Evolutionary conservation across 2,797 vertebrate species (phyloP).

Genomic region (Leptodactylus fallax): DNA sequence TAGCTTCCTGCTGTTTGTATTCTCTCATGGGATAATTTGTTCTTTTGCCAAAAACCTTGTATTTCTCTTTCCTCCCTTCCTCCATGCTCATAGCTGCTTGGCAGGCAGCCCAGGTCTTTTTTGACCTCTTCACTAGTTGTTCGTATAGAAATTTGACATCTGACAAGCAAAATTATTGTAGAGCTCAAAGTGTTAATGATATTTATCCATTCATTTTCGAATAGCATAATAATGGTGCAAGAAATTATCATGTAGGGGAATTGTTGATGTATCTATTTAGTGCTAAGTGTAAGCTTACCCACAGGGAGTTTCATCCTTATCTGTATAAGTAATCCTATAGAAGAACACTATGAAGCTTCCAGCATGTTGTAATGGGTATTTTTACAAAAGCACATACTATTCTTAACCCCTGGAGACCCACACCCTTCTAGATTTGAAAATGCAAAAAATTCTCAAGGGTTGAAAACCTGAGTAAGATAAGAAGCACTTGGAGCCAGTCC

Average conservation of each 20-base stretch:
- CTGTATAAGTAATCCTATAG: background rate
- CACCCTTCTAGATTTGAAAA: no score
- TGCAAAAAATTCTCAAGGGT: no score
- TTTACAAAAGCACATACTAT: no score
- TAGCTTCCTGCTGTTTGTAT: slow-evolving; percentile 11
- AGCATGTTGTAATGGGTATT: no score
- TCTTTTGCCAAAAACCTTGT: slow-evolving; percentile 25
- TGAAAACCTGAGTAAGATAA: no score
- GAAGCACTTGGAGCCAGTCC: no score
- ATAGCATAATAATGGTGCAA: background rate
- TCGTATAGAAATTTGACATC: slow-evolving; percentile 22
- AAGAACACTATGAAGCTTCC: no score
- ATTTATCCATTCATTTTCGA: slow-evolving; percentile 11
- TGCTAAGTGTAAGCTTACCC: background rate
- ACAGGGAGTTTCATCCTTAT: background rate
- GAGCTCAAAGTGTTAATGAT: background rate
- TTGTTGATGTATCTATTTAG: background rate
- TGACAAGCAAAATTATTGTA: slow-evolving; percentile 28
- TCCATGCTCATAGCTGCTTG: slow-evolving; percentile 7
- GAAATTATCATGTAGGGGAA: background rate
- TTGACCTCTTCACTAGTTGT: slow-evolving; percentile 9
- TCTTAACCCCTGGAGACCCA: no score
- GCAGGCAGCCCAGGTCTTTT: slow-evolving; percentile 22
- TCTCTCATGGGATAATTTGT: slow-evolving; percentile 13
- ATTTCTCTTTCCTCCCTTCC: slow-evolving; percentile 1